These are phyloP conservation scores for Lysandra bellargus DNA, from an alignment of 2,888 invertebrate species.

Conservation along the genomic window DNA sequence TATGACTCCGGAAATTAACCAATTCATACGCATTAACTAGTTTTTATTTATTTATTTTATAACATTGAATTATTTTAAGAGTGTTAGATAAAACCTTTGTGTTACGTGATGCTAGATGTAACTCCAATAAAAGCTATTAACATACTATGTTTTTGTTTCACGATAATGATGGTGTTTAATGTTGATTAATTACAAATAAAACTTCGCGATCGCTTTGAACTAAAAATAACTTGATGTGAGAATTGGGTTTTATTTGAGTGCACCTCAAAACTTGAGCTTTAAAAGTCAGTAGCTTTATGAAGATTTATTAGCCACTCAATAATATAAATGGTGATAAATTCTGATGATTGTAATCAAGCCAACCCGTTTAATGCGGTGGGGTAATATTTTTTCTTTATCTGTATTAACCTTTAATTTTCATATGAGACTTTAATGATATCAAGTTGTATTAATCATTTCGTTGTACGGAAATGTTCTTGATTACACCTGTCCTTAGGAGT, in stretches of 20 bases:
- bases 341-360: slow-evolving; percentile 28
- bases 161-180: background rate
- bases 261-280: slow-evolving; percentile 6
- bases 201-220: background rate
- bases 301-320: slow-evolving; percentile 28
- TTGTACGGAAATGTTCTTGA: background rate
- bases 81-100: background rate
- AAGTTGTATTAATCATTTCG: slow-evolving; percentile 1
- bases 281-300: slow-evolving; percentile 29
- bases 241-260: slow-evolving; percentile 25
- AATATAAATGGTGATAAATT: slow-evolving; percentile 26
- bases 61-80: background rate
- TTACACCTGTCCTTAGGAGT: background rate
- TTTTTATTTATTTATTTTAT: no score
- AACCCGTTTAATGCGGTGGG: slow-evolving; percentile 2
- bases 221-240: background rate
- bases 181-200: background rate
- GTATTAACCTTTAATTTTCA: slow-evolving; percentile 23
- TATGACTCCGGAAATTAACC: no score
- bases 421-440: slow-evolving; percentile 22
- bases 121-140: background rate
- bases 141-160: background rate
- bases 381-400: slow-evolving; percentile 26
- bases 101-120: background rate
- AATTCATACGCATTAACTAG: no score